These are phyloP conservation scores for Bufo bufo DNA, from an alignment of 2,113 vertebrate genomes.

Conservation along the genomic window DNA sequence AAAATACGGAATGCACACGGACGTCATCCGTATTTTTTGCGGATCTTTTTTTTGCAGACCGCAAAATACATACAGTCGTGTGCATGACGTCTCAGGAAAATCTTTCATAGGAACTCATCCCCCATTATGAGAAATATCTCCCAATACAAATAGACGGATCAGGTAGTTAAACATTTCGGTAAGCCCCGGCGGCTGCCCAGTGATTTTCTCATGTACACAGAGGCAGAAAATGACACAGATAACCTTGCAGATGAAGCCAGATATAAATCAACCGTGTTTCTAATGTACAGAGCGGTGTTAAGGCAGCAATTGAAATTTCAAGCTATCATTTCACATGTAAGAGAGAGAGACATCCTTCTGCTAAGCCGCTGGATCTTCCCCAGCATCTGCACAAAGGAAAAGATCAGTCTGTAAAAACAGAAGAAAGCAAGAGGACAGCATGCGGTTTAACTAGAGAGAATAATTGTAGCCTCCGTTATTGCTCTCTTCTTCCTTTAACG, in stretches of 20 bases:
- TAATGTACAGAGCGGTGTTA: slow-evolving; percentile 20
- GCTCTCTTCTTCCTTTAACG: slow-evolving; percentile 1
- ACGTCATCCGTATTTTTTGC: too few species aligned
- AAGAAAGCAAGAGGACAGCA: not conserved
- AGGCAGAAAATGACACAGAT: slow-evolving; percentile 44
- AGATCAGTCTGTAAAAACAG: not conserved
- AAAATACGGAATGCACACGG: too few species aligned
- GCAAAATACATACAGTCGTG: too few species aligned
- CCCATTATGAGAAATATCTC: slow-evolving; percentile 36
- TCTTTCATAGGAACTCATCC: slow-evolving; percentile 25
- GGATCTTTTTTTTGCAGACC: too few species aligned
- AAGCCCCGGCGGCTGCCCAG: slow-evolving; percentile 9
- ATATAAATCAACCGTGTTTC: slow-evolving; percentile 21
- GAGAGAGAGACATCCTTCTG: slow-evolving; percentile 14
- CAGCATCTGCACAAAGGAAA: not conserved
- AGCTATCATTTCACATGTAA: slow-evolving; percentile 2
- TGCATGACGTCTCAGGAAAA: too few species aligned
- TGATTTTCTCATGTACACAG: slow-evolving; percentile 19
- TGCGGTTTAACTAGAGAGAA: not conserved
- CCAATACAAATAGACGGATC: slow-evolving; percentile 27
- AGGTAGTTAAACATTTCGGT: slow-evolving; percentile 12
- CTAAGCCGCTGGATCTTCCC: not conserved
- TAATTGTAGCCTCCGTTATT: not conserved
- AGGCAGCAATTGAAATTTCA: slow-evolving; percentile 36
- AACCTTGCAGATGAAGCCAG: slow-evolving; percentile 26